Percentiles rank a stretch among this genome's conserved stretches.
Evolutionary conservation across 2,797 vertebrate species (phyloP).

Genomic region (Glyptemys insculpta): DNA sequence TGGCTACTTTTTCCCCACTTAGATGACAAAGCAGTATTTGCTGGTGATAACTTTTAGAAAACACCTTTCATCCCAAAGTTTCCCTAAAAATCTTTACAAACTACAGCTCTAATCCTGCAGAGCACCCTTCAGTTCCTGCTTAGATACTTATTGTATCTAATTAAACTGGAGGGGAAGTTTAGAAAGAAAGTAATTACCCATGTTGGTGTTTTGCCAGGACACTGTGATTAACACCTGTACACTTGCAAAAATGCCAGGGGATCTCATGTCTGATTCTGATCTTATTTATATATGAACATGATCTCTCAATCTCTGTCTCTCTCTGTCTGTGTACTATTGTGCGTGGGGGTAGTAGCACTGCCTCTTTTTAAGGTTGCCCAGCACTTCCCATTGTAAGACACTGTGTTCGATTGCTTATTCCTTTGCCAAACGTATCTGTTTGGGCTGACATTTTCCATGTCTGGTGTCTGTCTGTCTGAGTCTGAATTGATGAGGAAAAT

Average conservation of each 20-base stretch:
- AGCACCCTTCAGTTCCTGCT: background rate
- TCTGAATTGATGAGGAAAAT: background rate
- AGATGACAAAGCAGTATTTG: background rate
- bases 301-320: background rate
- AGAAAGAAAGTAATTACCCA: background rate
- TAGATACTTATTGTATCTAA: background rate
- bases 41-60: background rate
- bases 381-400: background rate
- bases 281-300: background rate
- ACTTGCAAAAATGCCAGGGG: background rate
- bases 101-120: background rate
- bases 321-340: background rate
- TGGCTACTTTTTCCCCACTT: background rate
- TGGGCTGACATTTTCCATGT: background rate
- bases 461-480: background rate
- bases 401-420: background rate
- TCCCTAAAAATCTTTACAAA: background rate
- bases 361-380: background rate
- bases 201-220: background rate
- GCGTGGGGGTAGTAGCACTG: background rate
- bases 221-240: background rate
- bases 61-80: accelerated
- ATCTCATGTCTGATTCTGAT: background rate
- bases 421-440: background rate
- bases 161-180: background rate